Base-by-base conservation (phyloP, 2,888 invertebrate genomes). In the Athalia cordata region DNA sequence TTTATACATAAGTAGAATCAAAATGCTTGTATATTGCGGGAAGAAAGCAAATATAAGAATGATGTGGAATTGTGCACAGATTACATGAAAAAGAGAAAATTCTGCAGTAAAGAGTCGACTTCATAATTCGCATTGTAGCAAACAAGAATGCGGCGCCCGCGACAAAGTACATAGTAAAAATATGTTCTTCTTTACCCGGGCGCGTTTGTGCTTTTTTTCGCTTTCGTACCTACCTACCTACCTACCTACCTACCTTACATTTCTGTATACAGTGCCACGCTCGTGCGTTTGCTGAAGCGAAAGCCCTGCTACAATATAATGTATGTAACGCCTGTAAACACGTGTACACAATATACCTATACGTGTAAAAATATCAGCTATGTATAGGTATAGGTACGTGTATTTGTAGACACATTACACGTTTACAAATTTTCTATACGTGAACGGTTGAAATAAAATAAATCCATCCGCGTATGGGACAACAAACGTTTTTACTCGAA, bases 51-150 rank as follows among this genome's bases (percentile, higher is more conserved):
- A 55, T 52, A 67, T 50, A 11, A 5, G 62, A 15, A 29, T 29
- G 15, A 62, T 62, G 13, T 29, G 15, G 7, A 13, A 29, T 13
- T 62, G 13, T 45, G 50, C 55, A 70, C n/a, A 70, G 29, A 29
- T 29, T 29, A 29, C 29, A 72, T 59, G 68, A 59, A 47, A 59
- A 59, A 59, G 59, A 59, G 59, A 59, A 45, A 59, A 45, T 72
- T n/a, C 1, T 45, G 45, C 0, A 59, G 47, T 47, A 72, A 72
- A 59, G 47, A 59, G 72, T 8, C 13, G 76, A 59, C 75, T 55
- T 64, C 59, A 45, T 77, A 76, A 77, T 78, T 76, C 50, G 61
- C 55, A 76, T 78, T 78, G 78, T 78, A 75, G 76, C 57, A 9
- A 47, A 67, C 15, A 66, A 59, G 76, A 77, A 78, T 66, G 76